Conservation (phyloP, 1,140 invertebrate genomes). For the Marisa cornuarietis region DNA sequence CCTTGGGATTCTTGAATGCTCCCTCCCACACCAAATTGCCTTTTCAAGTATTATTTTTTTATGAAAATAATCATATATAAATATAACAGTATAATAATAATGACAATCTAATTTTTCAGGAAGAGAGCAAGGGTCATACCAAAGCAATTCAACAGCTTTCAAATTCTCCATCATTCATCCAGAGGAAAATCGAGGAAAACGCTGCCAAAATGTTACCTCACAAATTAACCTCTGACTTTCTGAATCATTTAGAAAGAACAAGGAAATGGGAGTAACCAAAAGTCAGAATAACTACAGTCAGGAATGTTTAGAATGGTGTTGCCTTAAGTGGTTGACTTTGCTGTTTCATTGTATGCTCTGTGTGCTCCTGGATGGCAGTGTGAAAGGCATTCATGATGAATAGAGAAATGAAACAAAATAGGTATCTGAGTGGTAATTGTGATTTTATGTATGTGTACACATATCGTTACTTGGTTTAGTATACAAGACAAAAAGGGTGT, state of each 20-base stretch:
- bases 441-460: too few species aligned
- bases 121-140: neutral
- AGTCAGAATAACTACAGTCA: too few species aligned
- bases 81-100: neutral
- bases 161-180: neutral
- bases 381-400: too few species aligned
- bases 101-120: neutral
- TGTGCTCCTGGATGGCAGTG: too few species aligned
- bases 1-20: neutral
- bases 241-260: neutral
- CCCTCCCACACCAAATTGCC: too few species aligned
- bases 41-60: neutral
- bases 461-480: too few species aligned
- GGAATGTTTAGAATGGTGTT: too few species aligned
- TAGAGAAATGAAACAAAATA: too few species aligned
- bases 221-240: neutral
- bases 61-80: neutral
- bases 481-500: too few species aligned
- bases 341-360: too few species aligned
- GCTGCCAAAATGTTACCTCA: conserved; percentile 13
- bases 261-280: conserved; percentile 14
- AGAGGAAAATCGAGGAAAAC: neutral
- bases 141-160: neutral
- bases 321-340: too few species aligned
- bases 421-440: too few species aligned